A percentile compares a stretch with the other conserved stretches of the same genome.
These are phyloP conservation scores for Drosophila repleta DNA, from an alignment of 1,140 invertebrate species.

Conservation along the genomic window DNA sequence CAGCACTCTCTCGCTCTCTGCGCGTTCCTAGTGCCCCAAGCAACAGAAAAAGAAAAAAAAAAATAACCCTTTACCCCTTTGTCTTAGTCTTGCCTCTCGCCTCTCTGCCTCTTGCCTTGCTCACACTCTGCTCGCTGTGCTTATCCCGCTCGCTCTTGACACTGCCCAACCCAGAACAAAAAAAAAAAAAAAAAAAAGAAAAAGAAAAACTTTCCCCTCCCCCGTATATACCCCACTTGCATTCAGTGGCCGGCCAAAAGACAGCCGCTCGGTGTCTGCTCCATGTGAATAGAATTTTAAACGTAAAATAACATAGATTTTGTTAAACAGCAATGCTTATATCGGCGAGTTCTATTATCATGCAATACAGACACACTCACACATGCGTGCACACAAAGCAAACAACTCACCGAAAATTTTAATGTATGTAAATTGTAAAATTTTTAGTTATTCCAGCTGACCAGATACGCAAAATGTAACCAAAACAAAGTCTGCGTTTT, in stretches of 20 bases:
- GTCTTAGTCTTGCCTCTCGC: slow-evolving; percentile 5
- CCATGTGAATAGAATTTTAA: slow-evolving; percentile 6
- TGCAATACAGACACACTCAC: slow-evolving; percentile 6
- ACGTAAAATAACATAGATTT: slow-evolving; percentile 9
- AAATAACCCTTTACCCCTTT: neutral
- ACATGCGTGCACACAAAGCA: slow-evolving; percentile 3
- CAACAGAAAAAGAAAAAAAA: too few relatives aligned
- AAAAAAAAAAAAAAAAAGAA: too few relatives aligned
- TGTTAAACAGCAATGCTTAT: slow-evolving; percentile 12
- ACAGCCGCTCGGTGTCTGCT: neutral
- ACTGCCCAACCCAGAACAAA: neutral
- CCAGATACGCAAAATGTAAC: slow-evolving; percentile 43
- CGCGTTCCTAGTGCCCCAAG: neutral
- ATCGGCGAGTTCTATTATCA: slow-evolving; percentile 11
- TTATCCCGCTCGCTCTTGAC: slow-evolving; percentile 35
- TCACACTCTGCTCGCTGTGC: slow-evolving; percentile 51
- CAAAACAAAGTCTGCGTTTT: slow-evolving; percentile 32
- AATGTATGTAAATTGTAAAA: slow-evolving; percentile 39
- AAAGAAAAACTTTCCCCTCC: neutral
- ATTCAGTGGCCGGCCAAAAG: slow-evolving; percentile 1
- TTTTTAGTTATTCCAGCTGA: slow-evolving; percentile 47
- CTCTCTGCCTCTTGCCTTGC: slow-evolving; percentile 24
- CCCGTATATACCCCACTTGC: neutral
- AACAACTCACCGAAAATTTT: slow-evolving; percentile 21
- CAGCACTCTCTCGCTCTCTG: slow-evolving; percentile 3